Base-by-base conservation (phyloP, 2,797 vertebrate species). In the Nannoperca australis region DNA sequence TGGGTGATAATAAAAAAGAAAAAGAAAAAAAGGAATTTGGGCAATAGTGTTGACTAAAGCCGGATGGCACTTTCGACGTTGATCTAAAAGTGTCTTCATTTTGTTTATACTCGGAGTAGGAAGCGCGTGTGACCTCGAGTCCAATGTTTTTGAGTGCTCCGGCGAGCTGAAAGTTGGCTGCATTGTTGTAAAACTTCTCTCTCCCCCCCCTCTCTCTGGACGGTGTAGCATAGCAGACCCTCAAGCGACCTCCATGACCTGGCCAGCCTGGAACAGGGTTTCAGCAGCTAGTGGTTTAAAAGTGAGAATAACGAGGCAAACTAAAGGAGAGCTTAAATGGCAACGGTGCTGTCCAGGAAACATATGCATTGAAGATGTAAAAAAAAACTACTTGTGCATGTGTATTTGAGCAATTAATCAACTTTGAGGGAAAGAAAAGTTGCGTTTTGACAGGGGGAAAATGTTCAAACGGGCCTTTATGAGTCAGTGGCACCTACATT, bases 171-270 rank as follows among this genome's bases (percentile, higher is more conserved):
- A 94, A 94, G 93, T 94, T 92, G 79, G 59, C 84, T 76, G 76
- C 86, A 88, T 89, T 93, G 92, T 93, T 91, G 86, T 85, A 80
- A 83, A 91, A 92, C 86, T 92, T 91, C 81, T 64, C 84, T 79
- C 71, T 55, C 59, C 60, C 24, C 56, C 84, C n/a, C n/a, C n/a
- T 79, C 71, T 58, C 59, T 63, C 24, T 64, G 76, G 56, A 66
- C 58, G 73, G 77, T 65, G 76, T 18, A 76, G 83, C 70, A 82
- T n/a, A n/a, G n/a, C n/a, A n/a, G 73, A 88, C 86, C 85, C 71
- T 18, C 55, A 17, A 59, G 55, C 84, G 83, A 70, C 85, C 88
- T 60, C 80, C 27, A 13, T 82, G 86, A 88, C 91, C 89, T 27
- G 63, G 36, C 13, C 53, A 42, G 65, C 53, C 71, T 68, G 78